Evolutionary conservation across 2,888 invertebrate species (phyloP), one percentile per base, ranked within the genome.

Genomic region (Noctua janthe): DNA sequence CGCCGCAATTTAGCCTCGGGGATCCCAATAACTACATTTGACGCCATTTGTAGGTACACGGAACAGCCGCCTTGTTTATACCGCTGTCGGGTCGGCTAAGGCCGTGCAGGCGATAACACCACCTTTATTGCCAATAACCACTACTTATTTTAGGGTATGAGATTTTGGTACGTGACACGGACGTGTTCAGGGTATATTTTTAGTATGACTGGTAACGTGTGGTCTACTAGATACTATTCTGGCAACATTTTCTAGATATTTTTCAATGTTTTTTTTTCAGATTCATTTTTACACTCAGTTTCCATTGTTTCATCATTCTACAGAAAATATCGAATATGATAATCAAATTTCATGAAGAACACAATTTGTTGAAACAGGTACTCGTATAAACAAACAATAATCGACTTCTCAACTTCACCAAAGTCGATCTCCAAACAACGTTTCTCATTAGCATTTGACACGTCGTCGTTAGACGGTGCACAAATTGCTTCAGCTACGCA

Each of bases 11-110:
- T 92, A 90, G 91, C 91, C 92, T 87, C 89, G 82, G 92, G 93
- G 91, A 90, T 90, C 87, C 90, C 90, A 89, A 90, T 93, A 94
- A 94, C 92, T 93, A 93, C 92, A 92, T 93, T 93, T 92, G 89
- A 89, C 87, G 90, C 90, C 90, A 92, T 93, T 93, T 91, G 92
- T 90, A 90, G 89, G 90, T 89, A 89, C 89, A 87, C 84, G 84
- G 82, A 87, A 84, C 81, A 75, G 71, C 78, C 72, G 74, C 64
- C 80, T 71, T 88, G 87, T 83, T 87, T 85, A 82, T 81, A 76
- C 76, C 75, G 51, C 39, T 66, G n/a, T 1, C n/a, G 47, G 35
- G 66, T n/a, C 49, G 84, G 72, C 75, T 76, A 72, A 74, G 82
- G 66, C 75, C 67, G 29, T 80, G 76, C 51, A 56, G 54, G 59